phyloP scores from a whole-genome alignment of 1,140 invertebrate genomes.

The Campoletis sonorensis region DNA sequence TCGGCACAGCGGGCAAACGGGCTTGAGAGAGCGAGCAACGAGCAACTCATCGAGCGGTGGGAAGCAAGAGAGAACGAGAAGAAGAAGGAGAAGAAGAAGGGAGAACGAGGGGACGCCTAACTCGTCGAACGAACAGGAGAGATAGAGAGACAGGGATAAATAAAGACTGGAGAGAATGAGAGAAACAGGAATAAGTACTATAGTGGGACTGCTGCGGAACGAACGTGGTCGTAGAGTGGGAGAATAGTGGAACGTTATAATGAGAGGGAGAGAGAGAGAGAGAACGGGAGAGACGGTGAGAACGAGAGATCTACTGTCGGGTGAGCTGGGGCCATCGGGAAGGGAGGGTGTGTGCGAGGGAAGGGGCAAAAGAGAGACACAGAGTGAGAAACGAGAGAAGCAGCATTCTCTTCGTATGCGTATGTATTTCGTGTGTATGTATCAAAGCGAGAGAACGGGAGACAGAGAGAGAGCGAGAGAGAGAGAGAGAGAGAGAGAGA shows the following conservation, averaged over 20 bases:
- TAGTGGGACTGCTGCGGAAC: constrained; percentile 34
- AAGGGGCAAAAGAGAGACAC: constrained; percentile 51
- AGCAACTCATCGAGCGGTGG: constrained; percentile 15
- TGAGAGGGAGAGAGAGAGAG: constrained; percentile 51
- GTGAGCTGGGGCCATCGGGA: constrained; percentile 31
- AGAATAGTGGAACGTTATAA: constrained; percentile 46
- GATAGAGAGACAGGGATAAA: constrained; percentile 28
- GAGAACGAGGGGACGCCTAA: neutral
- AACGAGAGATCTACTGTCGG: constrained; percentile 49
- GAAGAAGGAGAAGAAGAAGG: constrained; percentile 38
- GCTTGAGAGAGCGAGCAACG: constrained; percentile 49
- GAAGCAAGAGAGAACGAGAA: constrained; percentile 19
- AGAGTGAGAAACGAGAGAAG: neutral
- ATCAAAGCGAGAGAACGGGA: constrained; percentile 48
- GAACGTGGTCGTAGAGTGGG: constrained; percentile 28
- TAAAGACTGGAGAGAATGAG: constrained; percentile 42
- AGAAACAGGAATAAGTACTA: constrained; percentile 4
- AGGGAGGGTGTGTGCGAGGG: constrained; percentile 49
- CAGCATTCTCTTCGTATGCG: constrained; percentile 50
- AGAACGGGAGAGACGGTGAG: constrained; percentile 51
- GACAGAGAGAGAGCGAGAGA: no score
- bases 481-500: constrained; percentile 47
- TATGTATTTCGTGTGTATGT: constrained; percentile 47
- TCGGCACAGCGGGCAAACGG: constrained; percentile 44
- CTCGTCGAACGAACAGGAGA: constrained; percentile 2